These are phyloP conservation scores for Drosophila mauritiana DNA, from an alignment of 1,140 invertebrate genomes.

Conservation along the genomic window DNA sequence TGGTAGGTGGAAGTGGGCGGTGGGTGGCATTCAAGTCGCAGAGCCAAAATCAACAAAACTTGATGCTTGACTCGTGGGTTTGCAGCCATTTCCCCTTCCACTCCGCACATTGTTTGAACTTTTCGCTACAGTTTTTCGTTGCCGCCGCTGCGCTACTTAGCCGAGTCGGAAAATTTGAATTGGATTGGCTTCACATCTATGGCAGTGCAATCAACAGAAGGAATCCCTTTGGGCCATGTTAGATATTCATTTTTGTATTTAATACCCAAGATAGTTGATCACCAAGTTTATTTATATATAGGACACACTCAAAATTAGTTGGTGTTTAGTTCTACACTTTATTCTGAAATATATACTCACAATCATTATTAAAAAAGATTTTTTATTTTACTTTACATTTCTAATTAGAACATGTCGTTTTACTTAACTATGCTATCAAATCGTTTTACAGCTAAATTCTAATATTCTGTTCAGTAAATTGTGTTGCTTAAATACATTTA, in stretches of 20 bases:
- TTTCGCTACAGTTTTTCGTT: slow-evolving; percentile 42
- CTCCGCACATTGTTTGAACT: slow-evolving; percentile 70
- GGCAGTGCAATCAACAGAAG: slow-evolving; percentile 34
- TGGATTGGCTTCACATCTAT: slow-evolving; percentile 39
- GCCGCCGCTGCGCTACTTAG: slow-evolving; percentile 59
- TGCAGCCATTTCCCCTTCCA: no score
- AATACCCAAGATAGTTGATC: slow-evolving; percentile 44
- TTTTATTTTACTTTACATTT: background rate
- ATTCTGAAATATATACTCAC: no score
- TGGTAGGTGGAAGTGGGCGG: background rate
- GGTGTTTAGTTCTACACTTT: no score
- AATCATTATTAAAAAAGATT: background rate
- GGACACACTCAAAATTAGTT: background rate
- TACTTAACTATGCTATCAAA: no score
- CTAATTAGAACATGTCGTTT: no score
- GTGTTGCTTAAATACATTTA: background rate
- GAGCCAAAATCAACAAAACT: slow-evolving; percentile 74
- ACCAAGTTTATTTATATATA: slow-evolving; percentile 5
- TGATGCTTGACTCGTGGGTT: slow-evolving; percentile 29
- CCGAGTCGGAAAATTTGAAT: slow-evolving; percentile 70
- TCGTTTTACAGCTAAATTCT: no score
- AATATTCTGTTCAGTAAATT: background rate
- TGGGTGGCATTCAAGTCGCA: slow-evolving; percentile 21
- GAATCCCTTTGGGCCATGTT: slow-evolving; percentile 48
- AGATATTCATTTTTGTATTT: slow-evolving; percentile 65